Conservation (phyloP, 2,888 invertebrate species). For the Periphyllus acericola region DNA sequence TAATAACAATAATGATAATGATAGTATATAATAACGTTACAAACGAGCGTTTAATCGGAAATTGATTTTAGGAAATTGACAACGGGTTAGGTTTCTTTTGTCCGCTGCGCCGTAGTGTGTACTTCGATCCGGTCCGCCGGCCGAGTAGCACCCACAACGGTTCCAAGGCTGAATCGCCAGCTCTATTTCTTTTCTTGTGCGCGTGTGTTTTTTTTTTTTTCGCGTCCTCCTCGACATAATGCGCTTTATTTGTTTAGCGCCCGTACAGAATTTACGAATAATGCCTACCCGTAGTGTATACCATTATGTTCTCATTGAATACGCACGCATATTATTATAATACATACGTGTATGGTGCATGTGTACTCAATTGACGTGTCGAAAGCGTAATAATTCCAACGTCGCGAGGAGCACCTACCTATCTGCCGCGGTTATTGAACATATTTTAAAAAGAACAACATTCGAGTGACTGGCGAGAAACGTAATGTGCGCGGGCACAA, state of each 20-base stretch:
- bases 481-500: not conserved
- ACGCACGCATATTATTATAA: slow-evolving; percentile 1
- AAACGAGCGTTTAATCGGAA: slow-evolving; percentile 56
- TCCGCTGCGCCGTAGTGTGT: not conserved
- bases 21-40: not conserved
- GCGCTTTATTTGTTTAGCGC: slow-evolving; percentile 43
- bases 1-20: not conserved
- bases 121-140: slow-evolving; percentile 37
- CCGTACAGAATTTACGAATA: slow-evolving; percentile 16
- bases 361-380: slow-evolving; percentile 27
- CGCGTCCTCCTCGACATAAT: slow-evolving; percentile 25
- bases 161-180: not conserved
- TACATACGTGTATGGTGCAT: too few relatives aligned
- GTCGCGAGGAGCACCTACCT: not conserved
- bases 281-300: not conserved
- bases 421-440: not conserved
- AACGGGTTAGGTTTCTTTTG: slow-evolving; percentile 28
- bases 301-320: slow-evolving; percentile 24
- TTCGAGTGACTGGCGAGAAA: not conserved
- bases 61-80: slow-evolving; percentile 46
- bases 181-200: not conserved
- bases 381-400: slow-evolving; percentile 21
- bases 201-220: slow-evolving; percentile 12
- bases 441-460: not conserved
- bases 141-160: slow-evolving; percentile 12